phyloP scores from a whole-genome alignment of 2,888 invertebrate genomes.

The Salpingus planirostris region DNA sequence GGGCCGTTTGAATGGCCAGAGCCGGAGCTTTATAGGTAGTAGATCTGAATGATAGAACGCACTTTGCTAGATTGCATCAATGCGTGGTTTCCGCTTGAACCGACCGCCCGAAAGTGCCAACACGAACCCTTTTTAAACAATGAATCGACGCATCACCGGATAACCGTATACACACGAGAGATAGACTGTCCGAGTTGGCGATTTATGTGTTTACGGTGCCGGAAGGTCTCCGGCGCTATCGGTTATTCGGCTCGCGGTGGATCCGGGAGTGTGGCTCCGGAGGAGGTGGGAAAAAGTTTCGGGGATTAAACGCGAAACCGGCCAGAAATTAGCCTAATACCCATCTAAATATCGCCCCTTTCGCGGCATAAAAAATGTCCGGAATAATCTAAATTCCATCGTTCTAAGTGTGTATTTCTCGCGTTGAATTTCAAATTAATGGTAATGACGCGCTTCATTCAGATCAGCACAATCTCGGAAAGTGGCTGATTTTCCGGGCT shows the following conservation, averaged over 20 bases:
- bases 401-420: constrained; percentile 26
- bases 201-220: constrained; percentile 11
- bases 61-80: constrained; percentile 23
- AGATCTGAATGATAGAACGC: constrained; percentile 21
- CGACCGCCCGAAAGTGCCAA: no score
- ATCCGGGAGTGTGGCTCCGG: no score
- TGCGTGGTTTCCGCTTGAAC: constrained; percentile 17
- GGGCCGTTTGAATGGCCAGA: no score
- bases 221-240: not conserved
- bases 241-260: not conserved
- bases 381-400: constrained; percentile 28
- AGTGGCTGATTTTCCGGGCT: no score
- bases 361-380: no score
- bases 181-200: constrained; percentile 1
- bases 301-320: constrained; percentile 26
- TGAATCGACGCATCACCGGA: constrained; percentile 14
- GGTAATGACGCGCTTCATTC: constrained; percentile 23
- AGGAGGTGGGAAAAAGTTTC: constrained; percentile 11
- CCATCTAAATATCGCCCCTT: constrained; percentile 27
- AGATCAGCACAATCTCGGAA: constrained; percentile 12
- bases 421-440: constrained; percentile 29
- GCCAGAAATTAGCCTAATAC: constrained; percentile 26
- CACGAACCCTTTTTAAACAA: constrained; percentile 18
- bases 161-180: no score
- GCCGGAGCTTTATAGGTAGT: constrained; percentile 11